Evolutionary conservation across 1,140 invertebrate species (phyloP).

Genomic region (Cherax quadricarinatus): DNA sequence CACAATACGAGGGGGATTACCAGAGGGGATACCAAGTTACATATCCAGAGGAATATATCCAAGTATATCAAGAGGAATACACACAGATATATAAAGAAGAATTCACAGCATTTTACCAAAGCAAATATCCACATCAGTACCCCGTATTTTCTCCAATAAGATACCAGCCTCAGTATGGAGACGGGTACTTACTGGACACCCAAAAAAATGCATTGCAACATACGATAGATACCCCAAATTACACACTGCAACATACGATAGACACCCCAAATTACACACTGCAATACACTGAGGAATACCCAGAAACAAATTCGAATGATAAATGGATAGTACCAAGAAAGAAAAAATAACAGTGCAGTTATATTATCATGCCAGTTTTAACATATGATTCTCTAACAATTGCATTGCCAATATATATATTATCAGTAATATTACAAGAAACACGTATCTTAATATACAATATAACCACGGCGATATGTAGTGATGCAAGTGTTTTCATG

Average conservation of each 20-base stretch:
- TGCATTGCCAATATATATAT: no score
- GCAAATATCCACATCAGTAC: background rate
- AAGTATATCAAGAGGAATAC: conserved; percentile 39
- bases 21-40: background rate
- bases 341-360: background rate
- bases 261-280: conserved; percentile 33
- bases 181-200: no score
- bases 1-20: background rate
- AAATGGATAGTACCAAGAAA: conserved; percentile 34
- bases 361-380: no score
- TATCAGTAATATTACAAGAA: no score
- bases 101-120: conserved; percentile 40
- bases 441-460: no score
- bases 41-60: conserved; percentile 36
- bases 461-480: no score
- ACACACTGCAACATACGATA: no score
- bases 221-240: background rate
- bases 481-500: background rate
- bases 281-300: conserved; percentile 26
- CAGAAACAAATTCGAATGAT: background rate
- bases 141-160: background rate
- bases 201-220: no score
- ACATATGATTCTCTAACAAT: no score
- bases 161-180: background rate
- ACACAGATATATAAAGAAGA: conserved; percentile 37